Evolutionary conservation across 2,797 vertebrate genomes (phyloP), one percentile per base, ranked within the genome.

Genomic region (Trachurus trachurus): DNA sequence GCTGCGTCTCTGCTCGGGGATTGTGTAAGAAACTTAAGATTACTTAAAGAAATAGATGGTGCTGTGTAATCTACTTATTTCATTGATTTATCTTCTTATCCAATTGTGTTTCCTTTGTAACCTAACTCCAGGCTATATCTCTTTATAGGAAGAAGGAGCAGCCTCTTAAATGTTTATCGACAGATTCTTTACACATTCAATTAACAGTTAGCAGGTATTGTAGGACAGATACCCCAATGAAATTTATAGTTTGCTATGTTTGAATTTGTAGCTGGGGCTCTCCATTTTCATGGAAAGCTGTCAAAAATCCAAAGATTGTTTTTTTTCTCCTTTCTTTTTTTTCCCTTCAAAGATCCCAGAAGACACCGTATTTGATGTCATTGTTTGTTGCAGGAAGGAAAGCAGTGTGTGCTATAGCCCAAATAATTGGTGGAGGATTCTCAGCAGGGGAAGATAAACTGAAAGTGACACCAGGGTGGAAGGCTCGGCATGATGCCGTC

Each of bases 391-490:
- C 69, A 65, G 40, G 69, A 79, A 64, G 73, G 76, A 63, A 79
- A 81, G 82, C 79, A 17, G 71, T 71, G 87, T 81, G 86, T 75
- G 80, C 78, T 87, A 68, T 83, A 88, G 89, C 89, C 85, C 87
- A 93, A 92, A 90, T 93, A 88, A 92, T 91, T 92, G 92, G 88
- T 71, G 81, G 77, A 85, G 74, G 84, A 77, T 90, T 92, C 92
- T 90, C 93, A 90, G 92, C 92, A 88, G 91, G 92, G 90, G 89
- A 93, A 94, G 81, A 86, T 91, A 93, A 93, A 93, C 92, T 91
- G 92, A 92, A 91, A 91, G 90, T 85, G 91, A 93, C 90, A 92
- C 90, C 86, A 19, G 89, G 89, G 89, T 81, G 83, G 86, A 79
- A 78, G 66, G 76, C 91, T 86, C 88, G 71, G 87, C 89, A 71